Base-by-base conservation (phyloP, 2,797 vertebrate species). In the Cryptoprocta ferox region DNA sequence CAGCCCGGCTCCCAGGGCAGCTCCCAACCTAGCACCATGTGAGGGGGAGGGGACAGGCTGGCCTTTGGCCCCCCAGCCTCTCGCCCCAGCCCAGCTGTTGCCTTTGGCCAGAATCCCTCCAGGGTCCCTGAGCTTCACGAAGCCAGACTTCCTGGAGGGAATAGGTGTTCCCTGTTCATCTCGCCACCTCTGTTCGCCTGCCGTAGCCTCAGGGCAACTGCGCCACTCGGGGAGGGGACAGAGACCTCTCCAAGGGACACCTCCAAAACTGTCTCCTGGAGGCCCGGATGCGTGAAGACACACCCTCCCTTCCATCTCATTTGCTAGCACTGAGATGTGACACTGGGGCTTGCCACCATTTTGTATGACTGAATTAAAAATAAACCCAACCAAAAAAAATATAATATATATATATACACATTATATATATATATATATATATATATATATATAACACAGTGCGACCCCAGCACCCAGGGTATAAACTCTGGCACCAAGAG, bases 401-500 rank as follows among this genome's bases (percentile, higher is more conserved):
- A 98, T 92, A 97, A 97, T 96, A 98, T 98, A 97, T 98, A 97
- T 98, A 97, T 97, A 96, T 87, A 97, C 53, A 97, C 42, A 95
- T 89, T 93, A 86, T 94, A 97, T 96, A 96, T 96, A 94, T 89
- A 89, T 89, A 56, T 76, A 76, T 96, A 95, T 96, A n/a, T 96
- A 96, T 96, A 94, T 89, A 90, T 89, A 59, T 83, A 78, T 97
- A 96, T 96, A 97, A 98, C 95, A 98, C 98, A 88, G 7, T 86
- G 96, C 98, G 97, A 98, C 97, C 98, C 98, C 98, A 97, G 28
- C 90, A 97, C 97, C 97, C 98, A 97, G 98, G 98, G 98, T 98
- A 98, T 97, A 98, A 98, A 98, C 98, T 98, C 98, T 98, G 98
- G 98, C 98, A 98, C 98, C 94, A 88, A 98, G 96, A 98, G 98